phyloP scores from a whole-genome alignment of 35 echinoderm and acorn worm genomes.

The Stichopus chloronotus region DNA sequence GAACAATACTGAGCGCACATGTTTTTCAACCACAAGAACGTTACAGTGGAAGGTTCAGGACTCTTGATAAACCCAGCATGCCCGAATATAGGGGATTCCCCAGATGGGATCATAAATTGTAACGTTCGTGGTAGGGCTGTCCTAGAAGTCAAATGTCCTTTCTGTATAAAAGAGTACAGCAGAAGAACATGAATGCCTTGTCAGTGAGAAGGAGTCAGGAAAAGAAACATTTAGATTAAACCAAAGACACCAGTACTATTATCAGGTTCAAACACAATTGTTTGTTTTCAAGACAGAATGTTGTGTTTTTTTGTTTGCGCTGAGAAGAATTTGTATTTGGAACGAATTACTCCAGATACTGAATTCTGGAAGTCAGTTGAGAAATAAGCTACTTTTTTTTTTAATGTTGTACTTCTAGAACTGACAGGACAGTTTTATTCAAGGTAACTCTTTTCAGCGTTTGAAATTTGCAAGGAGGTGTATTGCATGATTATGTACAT shows the following conservation, averaged over 20 bases:
- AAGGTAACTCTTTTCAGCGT: not conserved
- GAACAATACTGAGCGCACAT: not conserved
- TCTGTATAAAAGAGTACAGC: not conserved
- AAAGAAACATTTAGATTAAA: not conserved
- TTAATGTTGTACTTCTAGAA: constrained; percentile 17
- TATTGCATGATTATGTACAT: too few species aligned
- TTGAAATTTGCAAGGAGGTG: too few species aligned
- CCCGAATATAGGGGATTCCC: constrained; percentile 22
- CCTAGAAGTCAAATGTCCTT: constrained; percentile 49
- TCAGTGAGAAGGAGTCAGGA: not conserved
- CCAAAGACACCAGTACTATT: not conserved
- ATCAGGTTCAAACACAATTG: constrained; percentile 33
- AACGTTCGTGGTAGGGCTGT: not conserved
- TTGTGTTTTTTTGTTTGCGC: constrained; percentile 15
- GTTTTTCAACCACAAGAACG: not conserved
- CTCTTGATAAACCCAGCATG: not conserved
- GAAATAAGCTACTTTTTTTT: too few species aligned
- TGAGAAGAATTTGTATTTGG: not conserved
- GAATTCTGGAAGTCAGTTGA: too few species aligned
- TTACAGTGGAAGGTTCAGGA: not conserved
- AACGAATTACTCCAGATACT: too few species aligned
- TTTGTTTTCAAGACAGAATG: not conserved
- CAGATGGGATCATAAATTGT: constrained; percentile 35
- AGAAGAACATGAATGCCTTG: not conserved
- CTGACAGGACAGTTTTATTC: constrained; percentile 25